Conservation (phyloP, 1,140 invertebrate species). For the Neuroterus valhalla region DNA sequence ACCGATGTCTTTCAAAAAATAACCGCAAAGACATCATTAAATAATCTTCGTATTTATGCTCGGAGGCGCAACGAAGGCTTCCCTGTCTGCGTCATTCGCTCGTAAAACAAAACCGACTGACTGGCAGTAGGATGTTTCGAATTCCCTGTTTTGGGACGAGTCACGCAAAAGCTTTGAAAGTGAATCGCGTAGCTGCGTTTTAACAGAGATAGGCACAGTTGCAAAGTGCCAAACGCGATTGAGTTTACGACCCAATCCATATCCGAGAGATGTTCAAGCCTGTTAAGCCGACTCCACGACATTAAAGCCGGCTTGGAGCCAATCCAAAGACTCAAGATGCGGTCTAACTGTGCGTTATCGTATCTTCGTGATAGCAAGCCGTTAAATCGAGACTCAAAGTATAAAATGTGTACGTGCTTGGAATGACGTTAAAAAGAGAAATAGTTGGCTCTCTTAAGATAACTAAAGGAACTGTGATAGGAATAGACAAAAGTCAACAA, state of each 20-base stretch:
- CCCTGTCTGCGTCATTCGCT: background rate
- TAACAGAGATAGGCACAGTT: constrained; percentile 6
- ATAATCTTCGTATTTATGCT: too few species aligned
- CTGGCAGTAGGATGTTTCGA: background rate
- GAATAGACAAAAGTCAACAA: background rate
- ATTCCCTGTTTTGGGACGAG: constrained; percentile 1
- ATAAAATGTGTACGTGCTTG: constrained; percentile 20
- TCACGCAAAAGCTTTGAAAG: constrained; percentile 1
- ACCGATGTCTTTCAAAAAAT: too few species aligned
- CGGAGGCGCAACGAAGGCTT: background rate
- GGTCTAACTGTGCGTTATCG: constrained; percentile 40
- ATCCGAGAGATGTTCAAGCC: constrained; percentile 43
- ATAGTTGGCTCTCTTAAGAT: constrained; percentile 4
- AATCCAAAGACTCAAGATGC: constrained; percentile 39
- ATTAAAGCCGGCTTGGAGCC: constrained; percentile 38
- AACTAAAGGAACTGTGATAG: background rate
- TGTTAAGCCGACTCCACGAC: constrained; percentile 36
- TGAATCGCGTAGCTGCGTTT: background rate
- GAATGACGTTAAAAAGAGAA: constrained; percentile 11
- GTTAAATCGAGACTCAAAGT: constrained; percentile 28
- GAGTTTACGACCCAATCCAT: constrained; percentile 48
- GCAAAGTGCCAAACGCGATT: constrained; percentile 40
- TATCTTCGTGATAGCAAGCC: constrained; percentile 30
- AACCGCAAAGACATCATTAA: too few species aligned
- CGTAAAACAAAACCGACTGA: background rate